Conservation (phyloP, 2,888 invertebrate genomes). For the Drosophila testacea region DNA sequence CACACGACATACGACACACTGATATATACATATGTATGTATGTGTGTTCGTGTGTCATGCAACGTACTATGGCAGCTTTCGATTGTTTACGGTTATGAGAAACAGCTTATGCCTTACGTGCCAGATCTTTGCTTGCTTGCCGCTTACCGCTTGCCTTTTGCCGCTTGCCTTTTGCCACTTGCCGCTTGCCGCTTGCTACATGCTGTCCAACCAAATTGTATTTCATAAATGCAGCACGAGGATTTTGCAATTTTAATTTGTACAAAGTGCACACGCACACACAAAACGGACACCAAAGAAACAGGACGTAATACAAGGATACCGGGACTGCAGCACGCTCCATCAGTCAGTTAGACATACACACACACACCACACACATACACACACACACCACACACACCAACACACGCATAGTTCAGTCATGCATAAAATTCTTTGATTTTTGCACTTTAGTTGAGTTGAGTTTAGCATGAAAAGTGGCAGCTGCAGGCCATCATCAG, state of each 20-base stretch:
- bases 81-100: conserved; percentile 68
- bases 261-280: conserved; percentile 66
- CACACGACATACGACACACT: neutral
- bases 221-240: conserved; percentile 67
- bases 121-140: conserved; percentile 47
- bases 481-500: conserved; percentile 53
- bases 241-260: conserved; percentile 78
- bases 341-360: conserved; percentile 58
- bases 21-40: neutral
- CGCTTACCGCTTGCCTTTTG: conserved; percentile 16
- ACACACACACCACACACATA: neutral
- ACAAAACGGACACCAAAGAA: conserved; percentile 23
- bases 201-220: conserved; percentile 46
- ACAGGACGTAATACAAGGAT: conserved; percentile 24
- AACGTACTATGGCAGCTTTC: conserved; percentile 23
- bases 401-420: conserved; percentile 16
- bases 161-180: conserved; percentile 7
- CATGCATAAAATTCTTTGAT: conserved; percentile 63
- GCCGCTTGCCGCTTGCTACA: conserved; percentile 15
- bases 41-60: conserved; percentile 9
- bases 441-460: conserved; percentile 50
- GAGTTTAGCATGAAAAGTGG: conserved; percentile 46
- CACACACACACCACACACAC: neutral
- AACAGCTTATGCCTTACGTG: conserved; percentile 53
- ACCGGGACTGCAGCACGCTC: conserved; percentile 45